Base-by-base conservation (phyloP, 2,888 invertebrate species). In the Hirtodrosophila alboralis region DNA sequence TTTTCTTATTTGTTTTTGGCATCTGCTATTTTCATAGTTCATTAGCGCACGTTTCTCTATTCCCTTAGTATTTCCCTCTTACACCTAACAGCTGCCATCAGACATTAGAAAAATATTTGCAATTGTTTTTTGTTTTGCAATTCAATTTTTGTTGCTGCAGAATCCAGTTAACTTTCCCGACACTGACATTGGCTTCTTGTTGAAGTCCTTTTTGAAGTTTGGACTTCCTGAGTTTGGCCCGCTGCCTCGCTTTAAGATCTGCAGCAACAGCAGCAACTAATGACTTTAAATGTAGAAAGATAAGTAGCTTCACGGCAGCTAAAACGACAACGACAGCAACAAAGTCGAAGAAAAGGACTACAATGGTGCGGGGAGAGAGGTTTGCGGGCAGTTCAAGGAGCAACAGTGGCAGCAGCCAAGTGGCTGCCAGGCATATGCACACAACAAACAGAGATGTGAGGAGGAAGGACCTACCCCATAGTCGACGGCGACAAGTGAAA, bases 201-300 rank as follows among this genome's bases (percentile, higher is more conserved):
- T 8, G 7, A 26, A 28, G 21, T 5, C 21, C 13, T 12, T 10
- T 34, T 23, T 36, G 12, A 16, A 44, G 57, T 43, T 27, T 44
- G 57, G 41, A 59, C 13, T 48, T 48, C 10, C 51, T 54, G 41
- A 40, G 38, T 28, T 41, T 41, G 63, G 49, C 43, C 48, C 21
- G 56, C 47, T 33, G 58, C 63, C 66, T 27, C n/a, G n/a, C 51
- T 69, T 75, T 26, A 64, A 56, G 64, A 52, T 48, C 40, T 37
- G 45, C 53, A 52, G 64, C 58, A 38, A 26, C 13, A 57, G 38
- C 57, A 47, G 43, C 61, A 62, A 51, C 85, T 81, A 81, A 86
- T 86, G 86, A 84, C 81, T 86, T 86, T 84, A 81, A 84, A 68
- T 78, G 83, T 58, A 62, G 54, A 75, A 67, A 84, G 81, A 81